Conservation (phyloP, 2,113 vertebrate genomes). For the Ibidorhyncha struthersii region DNA sequence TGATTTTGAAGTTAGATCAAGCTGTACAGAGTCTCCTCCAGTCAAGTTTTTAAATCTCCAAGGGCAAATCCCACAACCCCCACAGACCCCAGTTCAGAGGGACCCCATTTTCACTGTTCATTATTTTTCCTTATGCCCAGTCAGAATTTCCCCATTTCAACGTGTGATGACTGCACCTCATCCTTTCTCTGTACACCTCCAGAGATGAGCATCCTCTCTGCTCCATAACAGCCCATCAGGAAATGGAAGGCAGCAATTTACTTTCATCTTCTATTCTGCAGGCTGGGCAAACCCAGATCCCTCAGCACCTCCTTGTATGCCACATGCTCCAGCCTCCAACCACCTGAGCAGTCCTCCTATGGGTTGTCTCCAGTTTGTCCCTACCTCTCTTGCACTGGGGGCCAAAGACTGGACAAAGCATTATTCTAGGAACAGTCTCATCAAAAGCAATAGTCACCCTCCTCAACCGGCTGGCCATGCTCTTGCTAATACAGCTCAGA, state of each 20-base stretch:
- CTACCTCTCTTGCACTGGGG: neutral
- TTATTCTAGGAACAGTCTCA: neutral
- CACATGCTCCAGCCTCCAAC: rapidly evolving
- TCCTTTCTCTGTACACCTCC: neutral
- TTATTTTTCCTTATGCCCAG: neutral
- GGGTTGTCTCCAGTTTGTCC: neutral
- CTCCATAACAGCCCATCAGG: neutral
- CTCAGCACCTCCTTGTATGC: neutral
- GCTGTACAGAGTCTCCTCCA: neutral
- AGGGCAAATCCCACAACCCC: neutral
- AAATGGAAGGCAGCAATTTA: neutral
- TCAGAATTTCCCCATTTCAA: neutral
- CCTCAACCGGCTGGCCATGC: rapidly evolving
- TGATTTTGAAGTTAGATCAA: neutral
- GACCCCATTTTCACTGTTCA: neutral
- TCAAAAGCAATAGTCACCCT: neutral
- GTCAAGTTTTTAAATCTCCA: neutral
- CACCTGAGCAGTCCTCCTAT: neutral
- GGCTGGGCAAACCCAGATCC: neutral
- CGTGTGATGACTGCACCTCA: neutral
- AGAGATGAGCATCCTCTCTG: neutral
- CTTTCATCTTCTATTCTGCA: neutral
- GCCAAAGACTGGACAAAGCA: neutral
- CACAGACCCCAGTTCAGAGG: neutral
- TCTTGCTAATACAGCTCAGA: neutral